Conservation (phyloP, 2,888 invertebrate genomes). For the Xanthorhoe designata region DNA sequence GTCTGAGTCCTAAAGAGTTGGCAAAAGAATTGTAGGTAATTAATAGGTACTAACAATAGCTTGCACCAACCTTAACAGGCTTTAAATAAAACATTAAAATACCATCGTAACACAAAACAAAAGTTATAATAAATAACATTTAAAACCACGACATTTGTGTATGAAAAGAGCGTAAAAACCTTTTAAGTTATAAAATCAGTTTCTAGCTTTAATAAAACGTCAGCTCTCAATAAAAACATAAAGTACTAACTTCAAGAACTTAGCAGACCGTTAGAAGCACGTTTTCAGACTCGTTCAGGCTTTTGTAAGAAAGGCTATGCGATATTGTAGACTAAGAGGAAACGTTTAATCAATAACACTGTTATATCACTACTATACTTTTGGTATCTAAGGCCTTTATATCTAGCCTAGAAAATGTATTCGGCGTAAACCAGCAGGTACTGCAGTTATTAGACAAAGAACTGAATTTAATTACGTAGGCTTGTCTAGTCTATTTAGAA, state of each 20-base stretch:
- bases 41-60: background rate
- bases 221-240: constrained; percentile 31
- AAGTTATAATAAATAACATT: constrained; percentile 1
- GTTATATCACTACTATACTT: background rate
- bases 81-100: background rate
- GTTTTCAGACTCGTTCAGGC: constrained; percentile 57
- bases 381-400: too few relatives aligned
- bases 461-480: too few relatives aligned
- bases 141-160: background rate
- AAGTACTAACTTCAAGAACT: constrained; percentile 35
- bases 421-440: too few relatives aligned
- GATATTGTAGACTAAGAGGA: constrained; percentile 10
- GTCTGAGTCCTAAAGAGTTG: background rate
- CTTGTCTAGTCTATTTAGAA: too few relatives aligned
- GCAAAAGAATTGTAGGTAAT: background rate
- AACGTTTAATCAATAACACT: background rate
- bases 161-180: background rate
- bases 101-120: background rate
- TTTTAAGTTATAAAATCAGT: background rate
- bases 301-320: constrained; percentile 27
- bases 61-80: too few relatives aligned
- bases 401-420: too few relatives aligned
- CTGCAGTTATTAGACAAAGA: too few relatives aligned
- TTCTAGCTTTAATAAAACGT: constrained; percentile 16
- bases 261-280: constrained; percentile 48